phyloP scores from a whole-genome alignment of 2,797 vertebrate species.

The Mionectes olivaceus region DNA sequence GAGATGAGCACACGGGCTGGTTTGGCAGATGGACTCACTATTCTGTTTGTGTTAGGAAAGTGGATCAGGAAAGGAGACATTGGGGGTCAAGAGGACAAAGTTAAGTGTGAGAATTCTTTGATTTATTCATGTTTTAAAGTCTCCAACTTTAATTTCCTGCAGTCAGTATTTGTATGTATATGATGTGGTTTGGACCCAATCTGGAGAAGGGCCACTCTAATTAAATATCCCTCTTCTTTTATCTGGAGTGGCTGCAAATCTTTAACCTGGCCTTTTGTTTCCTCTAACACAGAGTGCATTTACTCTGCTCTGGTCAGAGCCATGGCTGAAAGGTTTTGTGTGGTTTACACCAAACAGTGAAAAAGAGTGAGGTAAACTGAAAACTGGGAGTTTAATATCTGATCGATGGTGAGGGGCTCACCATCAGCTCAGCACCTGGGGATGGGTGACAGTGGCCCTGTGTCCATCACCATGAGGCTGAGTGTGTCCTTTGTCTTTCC shows the following conservation, averaged over 20 bases:
- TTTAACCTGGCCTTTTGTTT: background rate
- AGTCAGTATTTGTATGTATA: conserved; percentile 10
- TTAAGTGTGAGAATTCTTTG: conserved; percentile 9
- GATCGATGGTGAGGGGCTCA: background rate
- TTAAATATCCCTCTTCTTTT: conserved; percentile 29
- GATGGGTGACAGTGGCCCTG: background rate
- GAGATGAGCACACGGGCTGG: background rate
- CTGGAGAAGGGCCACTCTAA: conserved; percentile 22
- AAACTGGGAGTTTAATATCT: background rate
- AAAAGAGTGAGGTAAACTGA: background rate
- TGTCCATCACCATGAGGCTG: background rate
- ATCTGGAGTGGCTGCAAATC: conserved; percentile 34
- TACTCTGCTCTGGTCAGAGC: conserved; percentile 8
- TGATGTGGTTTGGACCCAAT: conserved; percentile 39
- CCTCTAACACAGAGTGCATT: background rate
- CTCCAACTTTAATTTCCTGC: conserved; percentile 53
- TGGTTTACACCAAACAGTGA: background rate
- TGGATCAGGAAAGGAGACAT: background rate
- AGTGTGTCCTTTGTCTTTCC: background rate
- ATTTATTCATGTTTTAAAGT: background rate
- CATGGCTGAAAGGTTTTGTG: background rate
- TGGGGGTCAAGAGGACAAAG: background rate
- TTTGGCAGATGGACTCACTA: background rate
- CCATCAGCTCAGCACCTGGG: background rate
- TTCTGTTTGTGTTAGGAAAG: background rate